These are phyloP conservation scores for Mustela lutreola DNA, from an alignment of 2,113 vertebrate species.

Conservation along the genomic window DNA sequence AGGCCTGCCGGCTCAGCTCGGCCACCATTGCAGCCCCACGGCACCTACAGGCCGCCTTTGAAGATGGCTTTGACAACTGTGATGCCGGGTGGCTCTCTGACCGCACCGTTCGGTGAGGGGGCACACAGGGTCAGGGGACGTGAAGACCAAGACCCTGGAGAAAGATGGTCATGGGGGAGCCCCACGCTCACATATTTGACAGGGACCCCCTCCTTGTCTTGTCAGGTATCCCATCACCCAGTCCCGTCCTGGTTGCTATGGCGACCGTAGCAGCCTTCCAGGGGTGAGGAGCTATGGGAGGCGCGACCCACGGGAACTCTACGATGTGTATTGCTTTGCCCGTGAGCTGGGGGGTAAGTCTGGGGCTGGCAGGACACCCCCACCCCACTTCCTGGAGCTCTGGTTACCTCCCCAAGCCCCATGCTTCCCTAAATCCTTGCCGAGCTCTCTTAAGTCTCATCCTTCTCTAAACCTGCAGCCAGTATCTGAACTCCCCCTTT, in stretches of 20 bases:
- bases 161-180: not conserved
- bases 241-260: conserved; percentile 97
- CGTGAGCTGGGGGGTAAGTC: conserved; percentile 91
- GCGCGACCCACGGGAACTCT: conserved; percentile 91
- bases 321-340: conserved; percentile 97
- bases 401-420: not conserved
- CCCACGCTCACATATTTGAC: not conserved
- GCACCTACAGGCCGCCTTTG: conserved; percentile 96
- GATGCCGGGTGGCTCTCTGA: conserved; percentile 98
- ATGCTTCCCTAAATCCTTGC: not conserved
- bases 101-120: conserved; percentile 92
- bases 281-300: conserved; percentile 96
- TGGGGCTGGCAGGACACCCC: not conserved
- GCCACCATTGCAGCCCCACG: conserved; percentile 91
- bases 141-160: not conserved
- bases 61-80: conserved; percentile 97
- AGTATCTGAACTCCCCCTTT: not conserved
- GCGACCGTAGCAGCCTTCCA: conserved; percentile 95
- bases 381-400: not conserved
- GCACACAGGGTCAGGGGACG: not conserved
- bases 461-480: not conserved
- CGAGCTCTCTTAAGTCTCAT: not conserved
- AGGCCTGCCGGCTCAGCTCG: conserved; percentile 93
- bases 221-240: conserved; percentile 96
- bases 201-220: not conserved